Evolutionary conservation across 1,140 invertebrate genomes (phyloP).

Genomic region (Magallana gigas): DNA sequence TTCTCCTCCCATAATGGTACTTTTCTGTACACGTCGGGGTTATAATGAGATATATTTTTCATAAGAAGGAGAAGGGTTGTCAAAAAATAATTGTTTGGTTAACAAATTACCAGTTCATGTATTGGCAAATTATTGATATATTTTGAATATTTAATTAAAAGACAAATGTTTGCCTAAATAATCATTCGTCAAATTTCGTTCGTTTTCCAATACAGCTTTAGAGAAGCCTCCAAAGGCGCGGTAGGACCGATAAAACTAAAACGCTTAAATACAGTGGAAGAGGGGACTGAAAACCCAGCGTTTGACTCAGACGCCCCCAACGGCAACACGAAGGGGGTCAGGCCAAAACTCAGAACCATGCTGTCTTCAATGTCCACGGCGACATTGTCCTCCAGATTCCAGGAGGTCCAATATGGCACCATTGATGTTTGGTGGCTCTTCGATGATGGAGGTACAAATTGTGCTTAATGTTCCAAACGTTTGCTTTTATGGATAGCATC

Average conservation of each 20-base stretch:
- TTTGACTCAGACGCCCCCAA: constrained; percentile 17
- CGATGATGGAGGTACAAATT: constrained; percentile 87
- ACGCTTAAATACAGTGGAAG: constrained; percentile 54
- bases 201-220: background rate
- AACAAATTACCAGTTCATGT: too few species aligned
- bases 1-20: background rate
- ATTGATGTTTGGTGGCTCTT: constrained; percentile 99
- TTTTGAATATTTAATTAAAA: too few species aligned
- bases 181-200: too few species aligned
- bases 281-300: constrained; percentile 56
- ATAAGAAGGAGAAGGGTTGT: too few species aligned
- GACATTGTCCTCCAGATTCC: constrained; percentile 80
- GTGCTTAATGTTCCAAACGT: background rate
- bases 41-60: too few species aligned
- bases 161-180: too few species aligned
- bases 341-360: background rate
- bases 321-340: background rate
- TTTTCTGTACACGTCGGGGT: background rate
- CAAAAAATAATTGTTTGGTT: too few species aligned
- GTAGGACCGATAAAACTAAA: constrained; percentile 26
- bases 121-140: too few species aligned
- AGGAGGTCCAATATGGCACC: constrained; percentile 82
- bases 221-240: background rate
- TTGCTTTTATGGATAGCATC: background rate
- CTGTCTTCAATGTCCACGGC: background rate